Percentiles rank a stretch among this genome's conserved stretches.
These are phyloP conservation scores for Leuciscus idus DNA, from an alignment of 2,113 vertebrate genomes.

Conservation along the genomic window DNA sequence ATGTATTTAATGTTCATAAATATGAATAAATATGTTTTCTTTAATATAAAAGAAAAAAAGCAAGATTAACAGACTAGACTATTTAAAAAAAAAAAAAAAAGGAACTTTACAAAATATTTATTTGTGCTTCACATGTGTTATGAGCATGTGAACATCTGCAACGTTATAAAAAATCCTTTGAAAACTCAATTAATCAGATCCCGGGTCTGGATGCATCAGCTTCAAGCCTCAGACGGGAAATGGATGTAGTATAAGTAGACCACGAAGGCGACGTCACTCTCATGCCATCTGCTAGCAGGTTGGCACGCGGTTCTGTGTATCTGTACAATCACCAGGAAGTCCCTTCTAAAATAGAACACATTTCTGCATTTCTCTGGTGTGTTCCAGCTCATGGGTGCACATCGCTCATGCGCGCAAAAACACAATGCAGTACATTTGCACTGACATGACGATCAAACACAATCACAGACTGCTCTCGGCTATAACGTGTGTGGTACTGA, in stretches of 20 bases:
- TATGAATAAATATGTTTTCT: too few species aligned
- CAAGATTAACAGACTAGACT: background rate
- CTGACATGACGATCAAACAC: constrained; percentile 8
- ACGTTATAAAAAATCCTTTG: constrained; percentile 13
- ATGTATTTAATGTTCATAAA: background rate
- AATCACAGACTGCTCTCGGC: constrained; percentile 10
- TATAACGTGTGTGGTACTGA: background rate
- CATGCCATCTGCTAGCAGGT: constrained; percentile 56
- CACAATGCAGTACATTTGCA: constrained; percentile 47
- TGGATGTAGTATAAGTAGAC: constrained; percentile 45
- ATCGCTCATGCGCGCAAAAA: constrained; percentile 11
- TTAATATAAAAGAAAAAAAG: background rate
- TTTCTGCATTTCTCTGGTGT: constrained; percentile 27
- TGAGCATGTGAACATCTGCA: background rate
- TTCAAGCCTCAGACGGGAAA: constrained; percentile 27
- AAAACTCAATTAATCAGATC: constrained; percentile 32
- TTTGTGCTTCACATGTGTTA: constrained; percentile 15
- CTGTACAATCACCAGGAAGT: constrained; percentile 55
- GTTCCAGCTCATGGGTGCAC: constrained; percentile 27
- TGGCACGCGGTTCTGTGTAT: constrained; percentile 48
- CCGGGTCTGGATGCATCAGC: constrained; percentile 32
- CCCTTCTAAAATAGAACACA: constrained; percentile 53
- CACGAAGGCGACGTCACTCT: constrained; percentile 48
- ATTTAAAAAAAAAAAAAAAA: background rate
- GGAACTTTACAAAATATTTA: background rate